Evolutionary conservation across 2,888 invertebrate genomes (phyloP), one percentile per base, ranked within the genome.

Genomic region (Pedicia rivosa): DNA sequence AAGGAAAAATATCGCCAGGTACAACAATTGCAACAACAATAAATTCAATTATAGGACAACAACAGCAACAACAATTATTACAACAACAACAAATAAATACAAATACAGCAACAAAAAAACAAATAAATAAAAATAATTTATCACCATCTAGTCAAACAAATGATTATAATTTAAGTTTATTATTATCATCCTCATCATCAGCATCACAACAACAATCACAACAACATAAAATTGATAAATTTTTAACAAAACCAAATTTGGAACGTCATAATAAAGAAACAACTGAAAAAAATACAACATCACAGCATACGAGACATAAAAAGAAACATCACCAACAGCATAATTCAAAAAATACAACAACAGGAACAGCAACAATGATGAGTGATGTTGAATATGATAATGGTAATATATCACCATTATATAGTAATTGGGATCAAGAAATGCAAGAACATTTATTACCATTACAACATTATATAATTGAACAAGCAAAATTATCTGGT

Each of bases 401-500:
- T 38, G 70, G 68, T 2, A 68, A 70, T 29, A 66, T 66, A 12
- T 72, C 72, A 1, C 78, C 78, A 1, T 57, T 78, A 19, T 78
- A 78, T 53, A 77, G 76, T 47, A 78, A 78, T 56, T 78, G 78
- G 76, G 77, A 78, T 52, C 57, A 68, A 43, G 52, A 72, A 42
- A 67, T 72, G 70, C 77, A 78, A 46, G 70, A 72, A 47, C 84
- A 86, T 54, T 62, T 87, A 43, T 58, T 86, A 50, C 87, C 87
- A 8, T 62, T 88, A 43, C 86, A 87, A 57, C 83, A 87, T 59
- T 88, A 87, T 53, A 79, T 88, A 47, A 69, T 88, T 50, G 86
- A 87, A 52, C 88, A 88, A 61, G 81, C 81, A 1, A 80, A 81
- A 46, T 42, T 49, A 4, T 43, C 59, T 67, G 79, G 75, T 48